Base-by-base conservation (phyloP, 37 sponge, comb jelly and placozoan species). In the Cladorhizidae sp. region DNA sequence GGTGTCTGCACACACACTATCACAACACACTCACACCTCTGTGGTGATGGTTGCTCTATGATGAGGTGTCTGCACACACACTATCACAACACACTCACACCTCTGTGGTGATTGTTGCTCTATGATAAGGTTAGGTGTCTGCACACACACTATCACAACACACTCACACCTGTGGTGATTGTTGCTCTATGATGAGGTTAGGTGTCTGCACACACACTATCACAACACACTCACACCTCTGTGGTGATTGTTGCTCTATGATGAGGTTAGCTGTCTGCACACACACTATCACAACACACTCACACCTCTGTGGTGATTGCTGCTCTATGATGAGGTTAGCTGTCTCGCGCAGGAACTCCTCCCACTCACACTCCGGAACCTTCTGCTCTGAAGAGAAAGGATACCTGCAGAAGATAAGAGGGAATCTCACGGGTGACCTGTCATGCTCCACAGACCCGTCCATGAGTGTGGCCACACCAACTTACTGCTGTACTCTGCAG, bases 111-210 rank as follows among this genome's bases (percentile, higher is more conserved):
- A 92, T 78, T 98, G 99, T 56, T 98, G 88, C 80, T 96, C 95
- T 23, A 98, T 73, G 40, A 98, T 96, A 74, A 92, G 72, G 63
- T 82, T 33, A 14, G 96, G 96, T 36, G 99, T 98, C 73, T 95
- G n/a, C n/a, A n/a, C 84, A 64, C 83, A 80, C 58, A 98, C 75
- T 58, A 84, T 96, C 26, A 67, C 67, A 78, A 93, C 93, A 96
- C 99, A 98, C 82, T 98, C 99, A 89, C 95, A 90, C 91, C 58
- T 93, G 89, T 8, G 96, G 99, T 41, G 92, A 92, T 78, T 98
- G 99, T 56, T 98, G 88, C 80, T 96, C 95, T 23, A 98, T 73
- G 40, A 98, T 96, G 75, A 92, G 72, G 63, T 82, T 33, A 14
- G 96, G 96, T 36, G 99, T 98, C 73, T 95, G n/a, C n/a, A n/a